Percentiles rank a stretch among this genome's conserved stretches.
Evolutionary conservation across 1,140 invertebrate species (phyloP).

Genomic region (Triops cancriformis): DNA sequence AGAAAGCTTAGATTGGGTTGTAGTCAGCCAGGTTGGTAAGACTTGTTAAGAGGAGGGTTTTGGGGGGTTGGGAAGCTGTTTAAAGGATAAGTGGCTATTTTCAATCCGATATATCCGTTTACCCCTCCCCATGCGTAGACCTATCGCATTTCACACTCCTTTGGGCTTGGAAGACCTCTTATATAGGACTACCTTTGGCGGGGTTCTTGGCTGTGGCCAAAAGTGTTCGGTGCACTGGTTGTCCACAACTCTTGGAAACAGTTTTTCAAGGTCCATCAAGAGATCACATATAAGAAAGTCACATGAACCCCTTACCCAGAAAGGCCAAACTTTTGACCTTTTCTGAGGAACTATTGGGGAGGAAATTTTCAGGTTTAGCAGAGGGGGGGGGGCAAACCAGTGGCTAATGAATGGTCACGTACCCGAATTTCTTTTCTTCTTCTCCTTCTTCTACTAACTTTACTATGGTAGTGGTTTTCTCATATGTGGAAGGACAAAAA

Average conservation of each 20-base stretch:
- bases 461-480: not conserved
- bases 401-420: constrained; percentile 13
- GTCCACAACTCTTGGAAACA: constrained; percentile 1
- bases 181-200: not conserved
- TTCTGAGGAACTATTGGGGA: not conserved
- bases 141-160: not conserved
- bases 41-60: too few species aligned
- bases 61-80: not conserved
- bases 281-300: not conserved
- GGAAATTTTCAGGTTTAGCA: not conserved
- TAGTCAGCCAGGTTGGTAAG: too few species aligned
- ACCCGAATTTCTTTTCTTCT: not conserved
- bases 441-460: too few species aligned
- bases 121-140: not conserved
- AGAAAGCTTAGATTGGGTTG: not conserved
- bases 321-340: not conserved
- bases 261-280: not conserved
- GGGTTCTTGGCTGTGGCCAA: not conserved
- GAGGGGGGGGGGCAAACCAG: not conserved
- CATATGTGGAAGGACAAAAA: not conserved
- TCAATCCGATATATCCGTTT: not conserved
- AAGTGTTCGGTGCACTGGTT: not conserved
- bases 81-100: constrained; percentile 12
- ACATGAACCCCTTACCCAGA: not conserved
- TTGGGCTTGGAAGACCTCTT: not conserved